Conservation (phyloP, 2,888 invertebrate species). For the Lasioglossum marginatum region DNA sequence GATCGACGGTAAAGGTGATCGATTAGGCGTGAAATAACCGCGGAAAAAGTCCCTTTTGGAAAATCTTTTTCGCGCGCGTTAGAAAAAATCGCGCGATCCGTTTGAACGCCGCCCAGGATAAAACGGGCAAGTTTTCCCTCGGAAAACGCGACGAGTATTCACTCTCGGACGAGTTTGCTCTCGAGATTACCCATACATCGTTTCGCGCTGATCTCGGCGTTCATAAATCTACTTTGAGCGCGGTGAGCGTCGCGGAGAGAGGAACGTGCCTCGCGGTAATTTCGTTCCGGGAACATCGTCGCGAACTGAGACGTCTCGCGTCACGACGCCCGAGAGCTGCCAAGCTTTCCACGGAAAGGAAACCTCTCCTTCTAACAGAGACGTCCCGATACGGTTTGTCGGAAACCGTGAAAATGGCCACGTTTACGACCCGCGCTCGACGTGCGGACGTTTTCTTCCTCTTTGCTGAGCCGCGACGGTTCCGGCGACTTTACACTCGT, state of each 20-base stretch:
- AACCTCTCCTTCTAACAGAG: slow-evolving; percentile 59
- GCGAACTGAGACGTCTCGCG: slow-evolving; percentile 63
- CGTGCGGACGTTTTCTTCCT: neutral
- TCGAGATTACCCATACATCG: slow-evolving; percentile 69
- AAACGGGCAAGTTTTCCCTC: slow-evolving; percentile 12
- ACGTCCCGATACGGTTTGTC: slow-evolving; percentile 64
- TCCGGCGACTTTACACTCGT: neutral
- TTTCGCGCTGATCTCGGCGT: slow-evolving; percentile 68
- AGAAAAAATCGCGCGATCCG: neutral
- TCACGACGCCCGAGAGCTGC: slow-evolving; percentile 47
- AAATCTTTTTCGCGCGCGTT: neutral
- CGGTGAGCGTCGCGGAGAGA: slow-evolving; percentile 17
- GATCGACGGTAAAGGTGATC: neutral
- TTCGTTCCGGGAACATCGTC: slow-evolving; percentile 64
- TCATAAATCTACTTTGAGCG: slow-evolving; percentile 68
- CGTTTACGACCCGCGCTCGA: slow-evolving; percentile 36
- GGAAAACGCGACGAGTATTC: slow-evolving; percentile 41
- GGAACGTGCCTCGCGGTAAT: slow-evolving; percentile 65
- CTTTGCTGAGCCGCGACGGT: neutral
- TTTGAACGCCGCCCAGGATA: neutral
- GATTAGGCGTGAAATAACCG: neutral
- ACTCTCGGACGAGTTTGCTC: slow-evolving; percentile 60
- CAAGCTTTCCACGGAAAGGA: slow-evolving; percentile 43
- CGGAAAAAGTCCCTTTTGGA: neutral
- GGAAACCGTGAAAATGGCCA: slow-evolving; percentile 66